phyloP scores from a whole-genome alignment of 2,113 vertebrate genomes.

The Nycticebus coucang region DNA sequence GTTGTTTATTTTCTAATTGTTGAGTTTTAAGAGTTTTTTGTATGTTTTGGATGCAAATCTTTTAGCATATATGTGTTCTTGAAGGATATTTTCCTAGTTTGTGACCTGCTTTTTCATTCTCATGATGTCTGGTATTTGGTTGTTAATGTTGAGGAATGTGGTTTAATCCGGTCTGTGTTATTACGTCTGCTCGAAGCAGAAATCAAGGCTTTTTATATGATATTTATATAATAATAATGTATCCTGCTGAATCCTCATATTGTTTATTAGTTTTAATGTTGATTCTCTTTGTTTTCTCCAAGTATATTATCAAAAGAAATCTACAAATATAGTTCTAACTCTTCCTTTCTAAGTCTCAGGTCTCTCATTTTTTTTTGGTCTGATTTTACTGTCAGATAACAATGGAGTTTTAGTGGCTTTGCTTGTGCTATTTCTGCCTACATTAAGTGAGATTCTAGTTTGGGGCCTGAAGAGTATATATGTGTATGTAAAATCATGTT shows the following conservation, averaged over 20 bases:
- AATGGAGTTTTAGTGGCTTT: neutral
- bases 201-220: neutral
- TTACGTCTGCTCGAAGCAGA: neutral
- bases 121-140: neutral
- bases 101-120: neutral
- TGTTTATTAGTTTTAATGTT: neutral
- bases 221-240: neutral
- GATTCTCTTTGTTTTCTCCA: neutral
- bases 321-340: neutral
- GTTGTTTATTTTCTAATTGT: neutral
- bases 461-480: neutral
- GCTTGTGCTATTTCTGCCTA: neutral
- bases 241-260: neutral
- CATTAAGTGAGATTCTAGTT: neutral
- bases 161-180: neutral
- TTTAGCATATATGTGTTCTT: neutral
- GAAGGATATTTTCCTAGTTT: neutral
- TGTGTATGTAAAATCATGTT: neutral
- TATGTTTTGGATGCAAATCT: neutral
- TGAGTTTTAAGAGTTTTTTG: conserved; percentile 13
- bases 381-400: neutral
- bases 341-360: neutral
- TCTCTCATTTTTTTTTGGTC: neutral
- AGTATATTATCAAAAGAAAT: neutral
- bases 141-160: neutral